Base-by-base conservation (phyloP, 2,113 vertebrate genomes). In the Menidia beryllina region DNA sequence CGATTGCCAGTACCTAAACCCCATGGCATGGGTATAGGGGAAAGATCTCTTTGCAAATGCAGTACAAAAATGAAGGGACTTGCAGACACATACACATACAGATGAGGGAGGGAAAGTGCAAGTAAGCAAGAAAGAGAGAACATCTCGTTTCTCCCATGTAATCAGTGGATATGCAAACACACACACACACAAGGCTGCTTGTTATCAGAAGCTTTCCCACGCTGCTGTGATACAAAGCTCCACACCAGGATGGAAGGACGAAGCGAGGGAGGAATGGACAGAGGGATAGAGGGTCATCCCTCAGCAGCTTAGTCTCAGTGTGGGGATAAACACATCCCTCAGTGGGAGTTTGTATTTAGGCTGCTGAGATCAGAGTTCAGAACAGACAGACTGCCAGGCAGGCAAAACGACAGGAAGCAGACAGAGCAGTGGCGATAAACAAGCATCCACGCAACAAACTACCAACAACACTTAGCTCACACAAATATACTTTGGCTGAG, bases 161-260 rank as follows among this genome's bases (percentile, higher is more conserved):
- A 91, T 90, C 89, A 89, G 86, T 66, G 66, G 78, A 79, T 87
- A 81, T 79, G 75, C 86, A 88, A 83, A 88, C 75, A 86, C 77
- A 85, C 64, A 86, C 87, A 79, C 54, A 83, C 87, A 85, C 86
- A 88, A 82, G 72, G 85, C 64, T 57, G 77, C 87, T 84, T 89
- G 83, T 87, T 86, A 92, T 91, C 85, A 74, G 89, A 79, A 79
- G 77, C 86, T 92, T 93, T 93, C 91, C 91, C 91, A 93, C 90
- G 87, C 89, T 91, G 86, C 85, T 65, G 70, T 68, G 83, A 36
- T 81, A 86, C 88, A 91, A 88, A 91, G 86, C 82, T 85, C 75
- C 84, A 87, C 85, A 76, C 87, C 82, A 80, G 87, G 86, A 91
- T 59, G 72, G 82, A 77, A 85, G 80, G 87, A 88, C 81, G 85